Evolutionary conservation across 2,888 invertebrate species (phyloP), one percentile per base, ranked within the genome.

Genomic region (Diaperis boleti): DNA sequence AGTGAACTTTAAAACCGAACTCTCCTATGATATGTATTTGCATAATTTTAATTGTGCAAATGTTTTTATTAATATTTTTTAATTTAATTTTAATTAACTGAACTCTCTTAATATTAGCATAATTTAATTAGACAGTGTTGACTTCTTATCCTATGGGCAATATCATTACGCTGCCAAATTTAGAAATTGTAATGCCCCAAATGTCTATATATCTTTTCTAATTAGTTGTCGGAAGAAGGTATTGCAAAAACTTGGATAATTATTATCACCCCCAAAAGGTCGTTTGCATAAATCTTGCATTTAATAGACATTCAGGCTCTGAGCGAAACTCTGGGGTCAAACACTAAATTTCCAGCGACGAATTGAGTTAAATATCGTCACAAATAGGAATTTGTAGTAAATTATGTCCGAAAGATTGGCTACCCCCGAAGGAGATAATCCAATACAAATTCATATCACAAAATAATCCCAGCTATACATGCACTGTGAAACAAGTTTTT

Each of bases 371-470:
- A 56, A 56, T 29, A 56, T 56, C 56, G 56, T 44, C 56, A 56
- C 56, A 56, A 56, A 45, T 33, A 44, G 44, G 20, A 45, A 13
- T 56, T 56, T 45, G 45, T 31, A 44, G 37, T 42, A n/a, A 55
- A 55, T 55, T 41, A 42, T 33, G 10, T 14, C 15, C 42, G 41
- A 41, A 45, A 56, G 55, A 44, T 45, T 56, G 56, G 31, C 56
- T 45, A 56, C 56, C 45, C 56, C 29, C 56, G 37, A 35, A 56
- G 59, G 59, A 47, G 49, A 42, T 60, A 60, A 60, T 52, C 52
- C 59, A 60, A 60, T 60, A 41, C 59, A 60, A 50, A 60, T 60
- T 60, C 59, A 60, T 60, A 60, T 60, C 39, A 39, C 39, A 49
- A 49, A 49, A 49, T 59, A 59, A 59, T 49, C 44, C 49, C 11